phyloP scores from a whole-genome alignment of 2,113 vertebrate species.

The Perca schrenkii region DNA sequence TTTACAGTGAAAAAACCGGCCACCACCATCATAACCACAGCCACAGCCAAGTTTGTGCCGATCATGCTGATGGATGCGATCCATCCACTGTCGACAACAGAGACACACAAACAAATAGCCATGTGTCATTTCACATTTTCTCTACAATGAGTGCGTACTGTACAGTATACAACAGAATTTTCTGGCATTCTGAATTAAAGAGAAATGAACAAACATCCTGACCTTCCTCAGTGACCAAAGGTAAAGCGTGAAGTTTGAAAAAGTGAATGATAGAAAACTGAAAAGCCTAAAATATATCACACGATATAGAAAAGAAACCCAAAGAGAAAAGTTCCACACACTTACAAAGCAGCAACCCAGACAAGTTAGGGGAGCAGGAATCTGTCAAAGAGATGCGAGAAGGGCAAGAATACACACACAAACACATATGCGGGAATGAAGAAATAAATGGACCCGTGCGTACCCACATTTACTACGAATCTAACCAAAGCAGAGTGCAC shows the following conservation, averaged over 20 bases:
- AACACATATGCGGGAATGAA: constrained; percentile 35
- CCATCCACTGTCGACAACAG: constrained; percentile 89
- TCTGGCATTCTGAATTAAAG: neutral
- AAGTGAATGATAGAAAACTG: constrained; percentile 19
- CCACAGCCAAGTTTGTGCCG: constrained; percentile 76
- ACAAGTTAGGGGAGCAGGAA: constrained; percentile 71
- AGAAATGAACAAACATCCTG: neutral
- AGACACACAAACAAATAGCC: constrained; percentile 2
- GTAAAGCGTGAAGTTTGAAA: constrained; percentile 40
- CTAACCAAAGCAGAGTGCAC: constrained; percentile 6
- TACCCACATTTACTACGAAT: constrained; percentile 9
- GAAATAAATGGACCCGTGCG: constrained; percentile 11
- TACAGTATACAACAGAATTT: neutral
- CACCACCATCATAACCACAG: constrained; percentile 95
- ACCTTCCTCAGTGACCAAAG: neutral
- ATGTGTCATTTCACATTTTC: constrained; percentile 11
- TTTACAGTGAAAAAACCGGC: constrained; percentile 93
- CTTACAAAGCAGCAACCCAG: constrained; percentile 74
- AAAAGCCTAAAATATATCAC: constrained; percentile 16
- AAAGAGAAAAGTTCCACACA: constrained; percentile 63
- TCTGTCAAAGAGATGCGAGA: constrained; percentile 76
- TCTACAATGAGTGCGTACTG: neutral
- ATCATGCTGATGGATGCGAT: constrained; percentile 88
- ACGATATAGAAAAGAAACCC: constrained; percentile 36
- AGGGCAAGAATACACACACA: constrained; percentile 31